Evolutionary conservation across 2,113 vertebrate genomes (phyloP).

Genomic region (Ageneiosus marmoratus): DNA sequence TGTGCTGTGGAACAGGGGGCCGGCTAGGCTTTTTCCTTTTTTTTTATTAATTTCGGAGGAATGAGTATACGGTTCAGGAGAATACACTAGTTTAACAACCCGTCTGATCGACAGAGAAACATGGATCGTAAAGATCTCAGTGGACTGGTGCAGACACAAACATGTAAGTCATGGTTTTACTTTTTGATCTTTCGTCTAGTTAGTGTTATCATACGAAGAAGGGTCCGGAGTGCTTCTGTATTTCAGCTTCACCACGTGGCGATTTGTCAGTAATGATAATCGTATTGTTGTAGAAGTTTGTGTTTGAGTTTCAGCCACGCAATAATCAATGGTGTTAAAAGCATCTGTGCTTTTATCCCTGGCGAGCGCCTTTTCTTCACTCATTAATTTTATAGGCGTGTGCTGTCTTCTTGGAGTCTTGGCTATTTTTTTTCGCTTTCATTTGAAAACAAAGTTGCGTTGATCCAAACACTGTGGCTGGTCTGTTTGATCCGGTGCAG

Average conservation of each 20-base stretch:
- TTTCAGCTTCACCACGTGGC: not conserved
- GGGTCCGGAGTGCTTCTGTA: not conserved
- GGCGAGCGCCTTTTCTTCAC: too few relatives aligned
- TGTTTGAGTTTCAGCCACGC: not conserved
- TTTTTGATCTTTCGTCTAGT: not conserved
- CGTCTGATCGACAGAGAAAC: constrained; percentile 66
- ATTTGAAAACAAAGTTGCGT: not conserved
- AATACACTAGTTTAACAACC: constrained; percentile 52
- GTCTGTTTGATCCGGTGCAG: not conserved
- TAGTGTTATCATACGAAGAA: too few relatives aligned
- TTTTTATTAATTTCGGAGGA: constrained; percentile 58
- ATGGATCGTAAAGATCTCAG: constrained; percentile 58
- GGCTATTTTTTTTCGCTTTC: too few relatives aligned
- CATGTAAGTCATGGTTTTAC: constrained; percentile 65
- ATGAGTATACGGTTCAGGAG: constrained; percentile 65
- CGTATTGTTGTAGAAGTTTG: not conserved
- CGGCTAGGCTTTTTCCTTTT: constrained; percentile 50
- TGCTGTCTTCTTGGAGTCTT: not conserved
- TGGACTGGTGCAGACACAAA: constrained; percentile 46
- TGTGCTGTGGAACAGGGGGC: constrained; percentile 12
- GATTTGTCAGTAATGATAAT: not conserved
- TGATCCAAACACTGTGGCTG: not conserved
- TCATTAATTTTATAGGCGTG: not conserved
- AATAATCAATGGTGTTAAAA: not conserved
- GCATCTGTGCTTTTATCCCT: not conserved